Evolutionary conservation across 2,797 vertebrate species (phyloP).

Genomic region (Trichosurus vulpecula): DNA sequence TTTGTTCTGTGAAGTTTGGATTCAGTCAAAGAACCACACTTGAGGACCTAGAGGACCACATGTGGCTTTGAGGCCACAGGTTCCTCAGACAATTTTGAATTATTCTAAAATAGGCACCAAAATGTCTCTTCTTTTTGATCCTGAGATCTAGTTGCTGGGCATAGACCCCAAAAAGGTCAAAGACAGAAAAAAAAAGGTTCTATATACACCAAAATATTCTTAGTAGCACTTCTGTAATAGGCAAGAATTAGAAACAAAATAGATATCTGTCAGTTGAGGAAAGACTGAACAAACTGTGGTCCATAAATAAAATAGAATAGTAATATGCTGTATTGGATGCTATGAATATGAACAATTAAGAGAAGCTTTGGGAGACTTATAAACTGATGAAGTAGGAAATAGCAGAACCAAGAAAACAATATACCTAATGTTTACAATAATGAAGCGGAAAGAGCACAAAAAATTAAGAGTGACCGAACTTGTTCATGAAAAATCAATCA

Average conservation of each 20-base stretch:
- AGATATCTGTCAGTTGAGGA: neutral
- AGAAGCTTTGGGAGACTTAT: neutral
- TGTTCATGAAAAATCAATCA: neutral
- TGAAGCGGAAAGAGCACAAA: neutral
- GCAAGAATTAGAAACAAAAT: neutral
- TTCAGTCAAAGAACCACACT: too few relatives aligned
- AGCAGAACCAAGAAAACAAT: conserved; percentile 25
- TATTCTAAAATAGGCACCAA: neutral
- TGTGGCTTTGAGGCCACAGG: too few relatives aligned
- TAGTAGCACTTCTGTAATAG: neutral
- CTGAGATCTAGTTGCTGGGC: neutral
- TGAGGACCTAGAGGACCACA: too few relatives aligned
- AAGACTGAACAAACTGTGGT: neutral
- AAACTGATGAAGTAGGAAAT: neutral
- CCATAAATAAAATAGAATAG: neutral
- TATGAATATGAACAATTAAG: neutral
- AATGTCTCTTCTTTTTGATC: neutral
- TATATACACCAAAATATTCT: neutral
- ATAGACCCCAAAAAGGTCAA: neutral
- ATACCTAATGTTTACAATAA: neutral
- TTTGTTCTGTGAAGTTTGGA: too few relatives aligned
- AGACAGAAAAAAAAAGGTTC: neutral
- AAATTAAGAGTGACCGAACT: neutral
- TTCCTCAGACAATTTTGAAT: neutral
- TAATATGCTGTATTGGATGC: neutral